Percentiles rank a stretch among this genome's conserved stretches.
phyloP scores from a whole-genome alignment of 2,113 vertebrate species.

The Melanotaenia duboulayi region DNA sequence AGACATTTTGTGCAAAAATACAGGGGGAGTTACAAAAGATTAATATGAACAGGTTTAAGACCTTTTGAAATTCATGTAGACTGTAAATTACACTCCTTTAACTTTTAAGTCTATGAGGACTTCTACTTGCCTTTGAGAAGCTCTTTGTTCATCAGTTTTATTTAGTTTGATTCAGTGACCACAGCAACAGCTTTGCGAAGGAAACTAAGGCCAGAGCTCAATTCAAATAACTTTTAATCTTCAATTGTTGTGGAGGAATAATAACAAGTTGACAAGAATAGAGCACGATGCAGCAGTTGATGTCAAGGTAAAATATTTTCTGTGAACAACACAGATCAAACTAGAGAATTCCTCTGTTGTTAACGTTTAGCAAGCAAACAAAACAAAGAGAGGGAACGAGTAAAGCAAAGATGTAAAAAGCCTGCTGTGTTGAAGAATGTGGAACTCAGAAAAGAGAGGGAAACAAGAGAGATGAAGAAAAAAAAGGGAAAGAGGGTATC shows the following conservation, averaged over 20 bases:
- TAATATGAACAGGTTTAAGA: too few species aligned
- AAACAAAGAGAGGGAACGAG: constrained; percentile 55
- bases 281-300: constrained; percentile 8
- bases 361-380: constrained; percentile 47
- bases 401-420: constrained; percentile 75
- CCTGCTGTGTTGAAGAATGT: constrained; percentile 45
- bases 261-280: constrained; percentile 17
- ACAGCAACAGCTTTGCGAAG: not conserved
- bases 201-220: constrained; percentile 13
- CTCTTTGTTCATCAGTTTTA: constrained; percentile 1
- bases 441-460: constrained; percentile 47
- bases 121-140: not conserved
- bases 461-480: constrained; percentile 40
- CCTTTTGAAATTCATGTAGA: not conserved
- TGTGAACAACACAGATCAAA: constrained; percentile 24
- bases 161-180: constrained; percentile 5
- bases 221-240: constrained; percentile 15
- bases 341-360: constrained; percentile 52
- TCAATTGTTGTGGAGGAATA: constrained; percentile 15
- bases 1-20: too few species aligned
- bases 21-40: too few species aligned
- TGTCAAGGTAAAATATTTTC: constrained; percentile 66
- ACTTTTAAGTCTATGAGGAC: not conserved
- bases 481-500: constrained; percentile 46
- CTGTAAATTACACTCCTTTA: not conserved